phyloP scores from a whole-genome alignment of 92 coral and sea anemone genomes.

The Blastomussa wellsi region DNA sequence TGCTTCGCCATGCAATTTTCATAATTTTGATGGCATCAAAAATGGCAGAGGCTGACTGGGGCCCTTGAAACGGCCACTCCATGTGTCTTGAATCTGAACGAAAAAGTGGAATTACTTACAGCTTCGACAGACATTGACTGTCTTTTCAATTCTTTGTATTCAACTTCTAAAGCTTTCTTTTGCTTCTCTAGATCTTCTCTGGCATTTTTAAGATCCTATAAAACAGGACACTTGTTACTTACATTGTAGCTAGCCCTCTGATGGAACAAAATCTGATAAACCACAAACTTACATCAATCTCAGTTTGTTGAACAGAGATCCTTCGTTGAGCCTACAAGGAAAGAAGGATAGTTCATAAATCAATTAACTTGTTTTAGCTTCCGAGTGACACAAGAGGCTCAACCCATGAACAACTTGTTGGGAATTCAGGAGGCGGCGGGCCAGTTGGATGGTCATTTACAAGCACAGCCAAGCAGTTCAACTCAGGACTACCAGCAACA shows the following conservation, averaged over 20 bases:
- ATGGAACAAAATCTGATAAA: neutral
- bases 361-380: neutral
- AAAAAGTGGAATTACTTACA: slow-evolving; percentile 28
- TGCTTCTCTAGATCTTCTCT: slow-evolving; percentile 45
- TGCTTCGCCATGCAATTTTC: too few relatives aligned
- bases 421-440: too few relatives aligned
- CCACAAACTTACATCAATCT: slow-evolving; percentile 50
- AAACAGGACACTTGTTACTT: neutral
- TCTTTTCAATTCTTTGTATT: slow-evolving; percentile 49
- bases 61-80: too few relatives aligned
- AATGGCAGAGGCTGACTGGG: too few relatives aligned
- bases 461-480: too few relatives aligned
- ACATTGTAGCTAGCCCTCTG: too few relatives aligned
- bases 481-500: too few relatives aligned
- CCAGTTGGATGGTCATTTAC: too few relatives aligned
- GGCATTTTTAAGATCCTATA: slow-evolving; percentile 29
- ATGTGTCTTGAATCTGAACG: neutral
- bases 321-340: slow-evolving; percentile 28
- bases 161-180: slow-evolving; percentile 52
- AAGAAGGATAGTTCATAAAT: neutral
- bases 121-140: slow-evolving; percentile 53
- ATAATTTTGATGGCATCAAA: too few relatives aligned
- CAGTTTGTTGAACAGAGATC: slow-evolving; percentile 37
- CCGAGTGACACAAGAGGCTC: neutral
- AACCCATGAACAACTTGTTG: neutral